Conservation (phyloP, 2,113 vertebrate genomes). For the Cyprinodon tularosa region DNA sequence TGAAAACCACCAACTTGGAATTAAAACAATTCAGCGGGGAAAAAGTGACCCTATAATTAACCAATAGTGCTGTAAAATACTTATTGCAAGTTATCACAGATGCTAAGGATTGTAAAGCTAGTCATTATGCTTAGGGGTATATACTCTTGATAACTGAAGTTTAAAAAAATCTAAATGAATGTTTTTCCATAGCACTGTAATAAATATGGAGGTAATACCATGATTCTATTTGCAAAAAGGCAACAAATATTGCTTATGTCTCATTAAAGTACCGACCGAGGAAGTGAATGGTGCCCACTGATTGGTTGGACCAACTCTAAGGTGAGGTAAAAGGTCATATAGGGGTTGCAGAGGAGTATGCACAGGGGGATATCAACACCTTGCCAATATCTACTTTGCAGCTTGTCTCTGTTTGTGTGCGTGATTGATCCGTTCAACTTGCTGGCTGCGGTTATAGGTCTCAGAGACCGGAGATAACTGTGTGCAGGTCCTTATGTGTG, state of each 20-base stretch:
- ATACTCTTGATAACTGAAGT: too few species aligned
- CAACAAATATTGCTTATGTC: not conserved
- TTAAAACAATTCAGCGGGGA: not conserved
- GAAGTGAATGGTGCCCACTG: slow-evolving; percentile 46
- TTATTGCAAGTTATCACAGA: not conserved
- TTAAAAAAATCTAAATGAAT: not conserved
- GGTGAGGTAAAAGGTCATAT: slow-evolving; percentile 64
- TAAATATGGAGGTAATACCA: not conserved
- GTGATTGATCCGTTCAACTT: slow-evolving; percentile 70
- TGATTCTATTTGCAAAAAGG: not conserved
- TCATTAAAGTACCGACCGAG: slow-evolving; percentile 2
- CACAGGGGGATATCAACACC: slow-evolving; percentile 66
- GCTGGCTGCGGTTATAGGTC: slow-evolving; percentile 43
- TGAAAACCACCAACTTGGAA: not conserved
- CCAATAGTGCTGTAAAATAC: not conserved
- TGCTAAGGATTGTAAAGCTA: too few species aligned
- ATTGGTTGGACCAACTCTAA: slow-evolving; percentile 58
- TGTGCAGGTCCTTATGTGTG: slow-evolving; percentile 25
- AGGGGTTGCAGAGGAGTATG: slow-evolving; percentile 39
- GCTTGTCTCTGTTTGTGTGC: slow-evolving; percentile 30
- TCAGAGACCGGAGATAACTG: slow-evolving; percentile 44
- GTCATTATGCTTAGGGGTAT: not conserved
- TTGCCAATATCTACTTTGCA: slow-evolving; percentile 51
- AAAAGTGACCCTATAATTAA: not conserved
- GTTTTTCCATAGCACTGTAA: not conserved